Evolutionary conservation across 2,113 vertebrate species (phyloP).

Genomic region (Turdus rufiventris): DNA sequence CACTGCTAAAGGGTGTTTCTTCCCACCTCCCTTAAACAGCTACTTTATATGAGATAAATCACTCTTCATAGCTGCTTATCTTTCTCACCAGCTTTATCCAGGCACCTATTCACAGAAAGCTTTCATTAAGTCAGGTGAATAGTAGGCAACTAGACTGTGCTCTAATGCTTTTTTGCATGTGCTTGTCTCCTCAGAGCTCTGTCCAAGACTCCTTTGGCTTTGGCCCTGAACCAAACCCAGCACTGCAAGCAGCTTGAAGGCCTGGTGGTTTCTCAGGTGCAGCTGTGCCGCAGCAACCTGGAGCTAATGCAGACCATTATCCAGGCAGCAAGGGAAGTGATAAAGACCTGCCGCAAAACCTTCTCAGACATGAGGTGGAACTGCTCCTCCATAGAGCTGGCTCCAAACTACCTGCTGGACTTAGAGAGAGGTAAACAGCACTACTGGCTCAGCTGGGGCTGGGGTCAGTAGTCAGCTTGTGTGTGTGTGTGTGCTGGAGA

Average conservation of each 20-base stretch:
- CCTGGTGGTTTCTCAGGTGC: slow-evolving; percentile 91
- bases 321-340: slow-evolving; percentile 88
- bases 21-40: neutral
- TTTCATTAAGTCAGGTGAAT: neutral
- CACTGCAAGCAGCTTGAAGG: slow-evolving; percentile 94
- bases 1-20: neutral
- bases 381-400: slow-evolving; percentile 92
- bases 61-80: neutral
- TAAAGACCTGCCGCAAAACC: slow-evolving; percentile 92
- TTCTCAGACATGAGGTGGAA: slow-evolving; percentile 98
- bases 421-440: slow-evolving; percentile 90
- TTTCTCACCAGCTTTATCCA: neutral
- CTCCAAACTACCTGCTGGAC: slow-evolving; percentile 88
- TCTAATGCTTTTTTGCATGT: neutral
- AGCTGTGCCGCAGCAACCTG: slow-evolving; percentile 95
- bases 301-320: slow-evolving; percentile 96
- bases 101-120: neutral
- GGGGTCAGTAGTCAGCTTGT: neutral
- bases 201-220: slow-evolving; percentile 78
- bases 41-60: neutral
- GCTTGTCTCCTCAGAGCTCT: slow-evolving; percentile 78
- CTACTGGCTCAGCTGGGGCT: neutral
- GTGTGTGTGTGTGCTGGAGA: neutral
- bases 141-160: too few species aligned
- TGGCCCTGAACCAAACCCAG: slow-evolving; percentile 92